Base-by-base conservation (phyloP, 2,113 vertebrate species). In the Neodon shergylaensis region DNA sequence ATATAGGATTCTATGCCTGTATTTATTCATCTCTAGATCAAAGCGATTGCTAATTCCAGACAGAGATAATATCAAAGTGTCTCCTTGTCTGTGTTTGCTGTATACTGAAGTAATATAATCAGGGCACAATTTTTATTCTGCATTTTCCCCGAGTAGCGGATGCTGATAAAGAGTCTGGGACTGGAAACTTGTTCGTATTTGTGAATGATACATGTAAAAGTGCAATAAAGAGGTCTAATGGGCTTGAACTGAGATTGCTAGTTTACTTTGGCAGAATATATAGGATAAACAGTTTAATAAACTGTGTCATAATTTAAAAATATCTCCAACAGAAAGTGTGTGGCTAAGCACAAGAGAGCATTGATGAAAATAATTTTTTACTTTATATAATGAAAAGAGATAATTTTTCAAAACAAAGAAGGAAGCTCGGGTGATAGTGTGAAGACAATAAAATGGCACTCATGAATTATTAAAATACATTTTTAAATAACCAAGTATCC, bases 331-430 rank as follows among this genome's bases (percentile, higher is more conserved):
- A 73, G 82, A 83, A 95, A 97, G 82, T 90, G 33, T 16, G 33
- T 16, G 28, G 28, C 52, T 94, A 73, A 94, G 65, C 73, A 89
- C 81, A 76, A 78, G 66, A 36, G 26, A 83, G 39, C 79, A 83
- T 83, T 87, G 73, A 91, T 73, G 33, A 94, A 88, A 91, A 36
- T 17, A 14, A 9, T 63, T 61, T 83, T 92, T 42, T n/a, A 88
- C 84, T 28, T 72, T 90, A 93, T 90, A 87, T 72, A 81, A 54
- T 82, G 82, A 87, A 95, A 89, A 39, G 22, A 83, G 63, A 66
- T 83, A n/a, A 7, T 92, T 94, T 97, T 95, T 88, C 49, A 93
- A 90, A 97, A 52, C 44, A 89, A 92, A 92, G 87, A 93, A 95
- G 86, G 65, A 94, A 85, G 33, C 81, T 65, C 58, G 54, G 39